phyloP scores from a whole-genome alignment of 2,797 vertebrate genomes.

The Paguma larvata region DNA sequence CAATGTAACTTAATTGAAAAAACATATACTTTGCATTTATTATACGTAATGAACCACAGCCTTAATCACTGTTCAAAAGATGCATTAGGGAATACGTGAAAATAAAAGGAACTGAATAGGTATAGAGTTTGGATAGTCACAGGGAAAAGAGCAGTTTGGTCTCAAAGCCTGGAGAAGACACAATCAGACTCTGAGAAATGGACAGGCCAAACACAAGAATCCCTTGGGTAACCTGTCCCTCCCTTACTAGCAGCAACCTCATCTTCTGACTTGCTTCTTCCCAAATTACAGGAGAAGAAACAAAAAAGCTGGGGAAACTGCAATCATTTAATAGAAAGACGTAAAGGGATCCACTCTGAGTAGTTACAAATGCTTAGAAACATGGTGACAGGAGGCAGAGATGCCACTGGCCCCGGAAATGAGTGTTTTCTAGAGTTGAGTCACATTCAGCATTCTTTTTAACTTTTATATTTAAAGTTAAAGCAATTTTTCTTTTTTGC shows the following conservation, averaged over 20 bases:
- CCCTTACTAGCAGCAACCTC: conserved; percentile 16
- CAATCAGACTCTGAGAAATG: neutral
- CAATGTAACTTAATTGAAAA: conserved; percentile 11
- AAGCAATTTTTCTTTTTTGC: conserved; percentile 20
- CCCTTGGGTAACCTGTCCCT: neutral
- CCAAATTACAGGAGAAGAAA: conserved; percentile 27
- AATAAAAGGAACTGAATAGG: conserved; percentile 17
- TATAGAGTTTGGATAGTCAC: neutral
- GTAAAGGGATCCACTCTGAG: conserved; percentile 26
- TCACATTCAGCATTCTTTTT: neutral
- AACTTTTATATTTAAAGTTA: conserved; percentile 13
- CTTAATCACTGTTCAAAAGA: conserved; percentile 53
- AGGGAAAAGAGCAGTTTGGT: neutral
- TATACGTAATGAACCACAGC: neutral
- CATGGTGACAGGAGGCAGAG: neutral
- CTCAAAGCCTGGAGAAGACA: neutral
- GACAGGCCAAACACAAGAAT: conserved; percentile 6
- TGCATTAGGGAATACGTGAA: neutral
- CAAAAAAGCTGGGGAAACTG: conserved; percentile 26
- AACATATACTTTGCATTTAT: neutral
- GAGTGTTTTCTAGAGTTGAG: neutral
- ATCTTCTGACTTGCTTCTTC: conserved; percentile 30
- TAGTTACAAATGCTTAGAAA: conserved; percentile 31
- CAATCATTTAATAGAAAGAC: neutral
- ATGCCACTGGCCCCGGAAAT: neutral